phyloP scores from a whole-genome alignment of 2,113 vertebrate genomes.

The Cariama cristata region DNA sequence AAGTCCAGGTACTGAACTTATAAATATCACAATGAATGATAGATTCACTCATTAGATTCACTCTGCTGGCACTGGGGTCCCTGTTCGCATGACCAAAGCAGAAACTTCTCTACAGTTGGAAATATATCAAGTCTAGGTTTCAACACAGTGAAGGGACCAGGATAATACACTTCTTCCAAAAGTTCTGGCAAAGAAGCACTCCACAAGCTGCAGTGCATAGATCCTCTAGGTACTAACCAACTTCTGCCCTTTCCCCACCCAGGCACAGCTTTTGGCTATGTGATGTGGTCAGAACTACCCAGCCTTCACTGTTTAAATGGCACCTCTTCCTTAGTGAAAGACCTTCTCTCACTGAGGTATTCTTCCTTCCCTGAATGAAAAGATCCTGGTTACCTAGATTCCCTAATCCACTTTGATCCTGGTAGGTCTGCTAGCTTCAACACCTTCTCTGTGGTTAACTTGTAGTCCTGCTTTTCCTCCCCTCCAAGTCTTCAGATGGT shows the following conservation, averaged over 20 bases:
- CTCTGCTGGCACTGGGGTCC: background rate
- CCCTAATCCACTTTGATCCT: background rate
- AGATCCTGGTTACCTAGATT: background rate
- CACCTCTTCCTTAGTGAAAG: background rate
- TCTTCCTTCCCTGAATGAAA: background rate
- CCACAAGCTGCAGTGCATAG: background rate
- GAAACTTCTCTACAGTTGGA: background rate
- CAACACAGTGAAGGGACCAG: background rate
- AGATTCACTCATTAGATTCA: background rate
- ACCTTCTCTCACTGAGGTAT: background rate
- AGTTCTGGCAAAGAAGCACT: background rate
- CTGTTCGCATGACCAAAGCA: background rate
- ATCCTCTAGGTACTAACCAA: background rate
- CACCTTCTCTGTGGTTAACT: background rate
- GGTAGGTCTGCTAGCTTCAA: background rate
- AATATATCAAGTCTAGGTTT: background rate
- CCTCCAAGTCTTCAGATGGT: background rate
- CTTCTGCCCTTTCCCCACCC: background rate
- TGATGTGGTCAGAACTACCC: background rate
- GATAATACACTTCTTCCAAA: background rate
- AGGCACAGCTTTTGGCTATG: background rate
- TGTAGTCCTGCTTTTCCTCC: background rate
- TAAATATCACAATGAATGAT: background rate
- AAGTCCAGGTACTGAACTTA: background rate
- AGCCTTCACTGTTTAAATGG: background rate